Conservation (phyloP, 2,888 invertebrate species). For the Ormyrus pomaceus region DNA sequence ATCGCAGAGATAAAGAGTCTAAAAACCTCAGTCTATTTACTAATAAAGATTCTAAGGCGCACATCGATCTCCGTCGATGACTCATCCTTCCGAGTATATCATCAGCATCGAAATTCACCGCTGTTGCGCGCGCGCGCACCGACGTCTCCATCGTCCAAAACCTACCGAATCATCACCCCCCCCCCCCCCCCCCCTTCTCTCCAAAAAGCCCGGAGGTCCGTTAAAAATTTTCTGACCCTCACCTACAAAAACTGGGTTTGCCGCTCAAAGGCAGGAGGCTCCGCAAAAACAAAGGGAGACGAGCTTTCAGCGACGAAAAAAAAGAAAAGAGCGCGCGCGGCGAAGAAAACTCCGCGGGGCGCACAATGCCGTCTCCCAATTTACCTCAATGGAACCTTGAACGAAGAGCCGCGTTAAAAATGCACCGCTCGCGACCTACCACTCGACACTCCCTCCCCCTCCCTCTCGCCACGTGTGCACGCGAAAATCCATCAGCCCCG, state of each 20-base stretch:
- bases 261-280: background rate
- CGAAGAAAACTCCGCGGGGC: background rate
- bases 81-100: too few species aligned
- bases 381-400: slow-evolving; percentile 42
- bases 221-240: slow-evolving; percentile 34
- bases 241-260: slow-evolving; percentile 24
- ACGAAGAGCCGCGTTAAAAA: slow-evolving; percentile 32
- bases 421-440: slow-evolving; percentile 20
- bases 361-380: slow-evolving; percentile 45
- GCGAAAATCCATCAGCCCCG: slow-evolving; percentile 24
- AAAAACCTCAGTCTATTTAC: background rate
- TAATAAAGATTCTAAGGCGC: background rate
- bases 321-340: background rate
- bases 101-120: too few species aligned
- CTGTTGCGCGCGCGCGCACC: too few species aligned
- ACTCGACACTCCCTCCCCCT: background rate
- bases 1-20: too few species aligned
- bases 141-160: too few species aligned
- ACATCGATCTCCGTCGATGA: too few species aligned
- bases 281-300: background rate
- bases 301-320: slow-evolving; percentile 4
- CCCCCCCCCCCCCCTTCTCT: too few species aligned
- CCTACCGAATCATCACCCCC: too few species aligned
- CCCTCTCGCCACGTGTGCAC: background rate
- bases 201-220: background rate